Conservation (phyloP, 2,888 invertebrate genomes). For the Anaspis maculata region DNA sequence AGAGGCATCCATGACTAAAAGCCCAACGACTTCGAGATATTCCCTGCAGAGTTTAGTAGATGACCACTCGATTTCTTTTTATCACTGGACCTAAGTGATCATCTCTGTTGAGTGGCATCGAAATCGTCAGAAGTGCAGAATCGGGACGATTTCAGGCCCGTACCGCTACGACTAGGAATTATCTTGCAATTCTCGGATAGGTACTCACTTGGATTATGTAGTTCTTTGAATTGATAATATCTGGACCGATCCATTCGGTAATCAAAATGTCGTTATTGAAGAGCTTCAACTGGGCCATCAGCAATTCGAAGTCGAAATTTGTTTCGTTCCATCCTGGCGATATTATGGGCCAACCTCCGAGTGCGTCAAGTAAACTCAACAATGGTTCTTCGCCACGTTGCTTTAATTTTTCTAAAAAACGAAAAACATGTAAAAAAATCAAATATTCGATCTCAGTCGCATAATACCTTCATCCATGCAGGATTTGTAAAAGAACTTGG, state of each 20-base stretch:
- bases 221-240: slow-evolving; percentile 86
- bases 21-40: no score
- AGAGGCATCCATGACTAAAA: no score
- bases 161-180: no score
- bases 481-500: slow-evolving; percentile 74
- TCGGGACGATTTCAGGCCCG: no score
- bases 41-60: no score
- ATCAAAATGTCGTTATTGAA: slow-evolving; percentile 82
- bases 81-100: no score
- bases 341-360: slow-evolving; percentile 88
- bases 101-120: no score
- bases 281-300: slow-evolving; percentile 65
- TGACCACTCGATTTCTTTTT: no score
- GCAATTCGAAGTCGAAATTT: slow-evolving; percentile 62
- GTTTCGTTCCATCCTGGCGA: slow-evolving; percentile 54
- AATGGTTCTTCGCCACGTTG: slow-evolving; percentile 65
- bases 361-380: slow-evolving; percentile 53
- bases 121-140: no score
- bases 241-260: slow-evolving; percentile 76
- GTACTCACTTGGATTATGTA: slow-evolving; percentile 66
- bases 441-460: slow-evolving; percentile 3
- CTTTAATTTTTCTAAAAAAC: slow-evolving; percentile 51
- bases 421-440: slow-evolving; percentile 3
- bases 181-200: background rate
- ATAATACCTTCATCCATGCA: slow-evolving; percentile 72